These are phyloP conservation scores for Darevskia mixta DNA, from an alignment of 2,797 vertebrate species.

Conservation along the genomic window DNA sequence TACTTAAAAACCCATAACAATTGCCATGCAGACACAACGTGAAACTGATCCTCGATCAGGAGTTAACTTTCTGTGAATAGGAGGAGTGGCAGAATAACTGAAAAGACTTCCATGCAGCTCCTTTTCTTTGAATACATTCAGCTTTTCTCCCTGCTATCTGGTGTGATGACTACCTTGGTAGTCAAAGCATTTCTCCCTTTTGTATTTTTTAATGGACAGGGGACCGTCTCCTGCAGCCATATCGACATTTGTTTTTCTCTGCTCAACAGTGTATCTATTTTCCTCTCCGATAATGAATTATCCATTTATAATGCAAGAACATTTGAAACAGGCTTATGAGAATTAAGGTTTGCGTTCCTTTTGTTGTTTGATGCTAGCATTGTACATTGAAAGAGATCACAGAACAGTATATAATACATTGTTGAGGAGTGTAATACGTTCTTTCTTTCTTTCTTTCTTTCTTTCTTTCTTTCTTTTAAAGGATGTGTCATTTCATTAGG, in stretches of 20 bases:
- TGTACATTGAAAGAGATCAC: neutral
- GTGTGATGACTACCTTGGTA: neutral
- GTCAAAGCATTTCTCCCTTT: neutral
- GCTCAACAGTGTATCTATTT: neutral
- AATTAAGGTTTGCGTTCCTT: neutral
- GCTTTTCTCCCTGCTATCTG: neutral
- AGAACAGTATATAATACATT: slow-evolving; percentile 5
- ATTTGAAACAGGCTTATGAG: slow-evolving; percentile 2
- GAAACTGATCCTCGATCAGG: neutral
- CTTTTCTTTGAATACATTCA: neutral
- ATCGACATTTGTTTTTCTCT: neutral
- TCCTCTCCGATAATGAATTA: neutral
- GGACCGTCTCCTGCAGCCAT: neutral
- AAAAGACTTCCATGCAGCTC: neutral
- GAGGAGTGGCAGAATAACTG: neutral
- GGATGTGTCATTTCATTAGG: neutral
- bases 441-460: too few species aligned
- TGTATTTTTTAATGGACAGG: neutral
- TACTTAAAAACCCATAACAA: neutral
- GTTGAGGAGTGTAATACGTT: neutral
- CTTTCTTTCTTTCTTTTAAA: neutral
- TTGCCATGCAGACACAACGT: neutral
- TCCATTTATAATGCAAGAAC: neutral
- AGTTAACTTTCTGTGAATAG: neutral
- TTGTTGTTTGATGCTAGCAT: neutral